Conservation (phyloP, 2,888 invertebrate genomes). For the Podotricha telesiphe region DNA sequence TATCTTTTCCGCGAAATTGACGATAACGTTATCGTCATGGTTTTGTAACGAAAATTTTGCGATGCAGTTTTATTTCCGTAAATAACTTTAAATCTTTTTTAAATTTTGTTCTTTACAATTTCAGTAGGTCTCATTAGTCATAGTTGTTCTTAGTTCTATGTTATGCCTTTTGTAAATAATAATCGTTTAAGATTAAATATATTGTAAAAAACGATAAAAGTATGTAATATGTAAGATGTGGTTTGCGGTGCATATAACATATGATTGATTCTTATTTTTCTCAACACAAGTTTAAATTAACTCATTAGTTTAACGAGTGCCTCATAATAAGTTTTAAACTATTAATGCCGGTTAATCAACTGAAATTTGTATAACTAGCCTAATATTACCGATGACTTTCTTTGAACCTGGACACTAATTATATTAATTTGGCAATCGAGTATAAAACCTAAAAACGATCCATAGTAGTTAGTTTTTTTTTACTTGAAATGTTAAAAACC, state of each 20-base stretch:
- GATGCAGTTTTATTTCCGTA: slow-evolving; percentile 4
- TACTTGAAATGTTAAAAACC: no score
- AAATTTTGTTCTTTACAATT: background rate
- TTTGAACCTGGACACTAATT: no score
- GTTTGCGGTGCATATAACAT: background rate
- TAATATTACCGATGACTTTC: no score
- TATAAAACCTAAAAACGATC: no score
- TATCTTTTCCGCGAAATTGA: slow-evolving; percentile 48
- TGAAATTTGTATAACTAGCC: background rate
- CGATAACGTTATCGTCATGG: slow-evolving; percentile 40
- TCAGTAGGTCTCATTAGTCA: background rate
- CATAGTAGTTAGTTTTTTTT: no score
- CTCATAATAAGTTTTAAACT: background rate
- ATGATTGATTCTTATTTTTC: no score
- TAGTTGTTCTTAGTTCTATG: no score
- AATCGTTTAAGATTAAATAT: background rate
- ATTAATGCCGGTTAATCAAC: background rate
- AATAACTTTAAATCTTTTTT: background rate
- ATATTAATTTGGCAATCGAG: no score
- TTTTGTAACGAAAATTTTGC: slow-evolving; percentile 19
- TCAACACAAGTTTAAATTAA: no score
- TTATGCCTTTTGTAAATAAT: background rate
- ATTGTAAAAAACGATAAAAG: background rate
- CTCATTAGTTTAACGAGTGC: no score
- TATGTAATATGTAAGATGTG: background rate